Evolutionary conservation across 23 tunicate genomes (phyloP).

Genomic region (Trididemnum clinides): DNA sequence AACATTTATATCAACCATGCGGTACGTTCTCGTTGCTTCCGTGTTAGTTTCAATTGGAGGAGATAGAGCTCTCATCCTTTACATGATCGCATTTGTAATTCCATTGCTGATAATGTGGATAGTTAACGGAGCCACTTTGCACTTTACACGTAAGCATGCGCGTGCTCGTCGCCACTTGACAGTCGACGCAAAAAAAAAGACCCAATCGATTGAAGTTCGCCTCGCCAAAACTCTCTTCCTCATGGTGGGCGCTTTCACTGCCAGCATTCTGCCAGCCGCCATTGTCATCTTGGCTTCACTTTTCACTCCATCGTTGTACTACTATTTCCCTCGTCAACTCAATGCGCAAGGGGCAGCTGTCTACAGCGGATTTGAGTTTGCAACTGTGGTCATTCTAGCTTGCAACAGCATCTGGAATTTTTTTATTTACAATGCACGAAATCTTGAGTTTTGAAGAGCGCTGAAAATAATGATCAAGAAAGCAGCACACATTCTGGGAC

Average conservation of each 20-base stretch:
- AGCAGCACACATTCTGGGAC: background rate
- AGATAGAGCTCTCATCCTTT: slow-evolving; percentile 30
- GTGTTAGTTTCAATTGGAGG: slow-evolving; percentile 42
- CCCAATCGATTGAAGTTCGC: slow-evolving; percentile 39
- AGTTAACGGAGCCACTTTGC: slow-evolving; percentile 48
- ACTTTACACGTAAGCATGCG: slow-evolving; percentile 55
- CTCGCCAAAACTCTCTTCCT: slow-evolving; percentile 68
- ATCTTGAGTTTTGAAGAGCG: slow-evolving; percentile 52
- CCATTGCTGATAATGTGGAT: slow-evolving; percentile 78
- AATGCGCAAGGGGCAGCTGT: slow-evolving; percentile 10
- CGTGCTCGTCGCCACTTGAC: slow-evolving; percentile 44
- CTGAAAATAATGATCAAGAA: slow-evolving; percentile 12
- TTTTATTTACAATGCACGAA: slow-evolving; percentile 71
- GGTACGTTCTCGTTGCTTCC: slow-evolving; percentile 51
- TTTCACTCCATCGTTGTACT: background rate
- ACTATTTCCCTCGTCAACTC: slow-evolving; percentile 1
- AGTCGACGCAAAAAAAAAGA: slow-evolving; percentile 22
- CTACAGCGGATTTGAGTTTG: slow-evolving; percentile 37
- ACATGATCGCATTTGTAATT: slow-evolving; percentile 48
- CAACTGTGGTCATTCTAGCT: slow-evolving; percentile 34
- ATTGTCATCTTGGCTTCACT: slow-evolving; percentile 39
- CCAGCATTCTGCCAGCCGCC: slow-evolving; percentile 49
- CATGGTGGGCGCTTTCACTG: slow-evolving; percentile 79
- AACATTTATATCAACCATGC: slow-evolving; percentile 34
- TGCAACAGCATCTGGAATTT: slow-evolving; percentile 91